Evolutionary conservation across 64 coral and sea anemone genomes (phyloP), one percentile per base, ranked within the genome.

Genomic region (Cladopsammia gracilis): DNA sequence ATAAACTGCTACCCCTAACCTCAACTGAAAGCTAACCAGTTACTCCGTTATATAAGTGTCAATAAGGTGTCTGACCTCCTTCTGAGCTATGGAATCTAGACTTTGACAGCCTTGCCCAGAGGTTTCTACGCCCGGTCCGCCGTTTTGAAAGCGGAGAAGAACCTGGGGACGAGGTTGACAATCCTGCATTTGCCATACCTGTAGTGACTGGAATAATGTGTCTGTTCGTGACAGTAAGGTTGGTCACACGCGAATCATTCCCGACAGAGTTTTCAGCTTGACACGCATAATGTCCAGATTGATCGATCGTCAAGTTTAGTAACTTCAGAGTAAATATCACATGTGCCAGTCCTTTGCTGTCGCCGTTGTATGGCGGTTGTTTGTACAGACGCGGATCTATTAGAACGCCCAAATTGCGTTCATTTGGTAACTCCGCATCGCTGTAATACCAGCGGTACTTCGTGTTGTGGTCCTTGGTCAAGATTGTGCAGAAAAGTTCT

Each of bases 251-350:
- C 4, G 5, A 15, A 0, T 10, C 51, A 6, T 11, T 15, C 0
- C 82, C 69, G 14, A 87, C 64, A 3, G 4, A 12, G 58, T 75
- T 93, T 47, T 25, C 14, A 64, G 60, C 83, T 19, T 78, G 13
- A 78, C 91, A 93, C 4, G 5, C 64, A 77, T 93, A 93, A 11
- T 3, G 12, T 26, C 91, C 91, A 15, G 58, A 61, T 16, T 93
- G 58, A 9, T n/a, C 16, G 5, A 77, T 60, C 1, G 81, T 86
- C 58, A 79, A 14, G 48, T 87, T 67, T 62, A 48, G 25, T 2
- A 93, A 60, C 12, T 11, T 19, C 22, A 87, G 73, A 14, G 46
- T 11, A 46, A 87, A 87, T 4, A 23, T 65, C 12, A 56, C 62
- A 62, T 66, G 6, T 45, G 16, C 0, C 20, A 84, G 7, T 10